Conservation (phyloP, 2,113 vertebrate species). For the Sialia sialis region DNA sequence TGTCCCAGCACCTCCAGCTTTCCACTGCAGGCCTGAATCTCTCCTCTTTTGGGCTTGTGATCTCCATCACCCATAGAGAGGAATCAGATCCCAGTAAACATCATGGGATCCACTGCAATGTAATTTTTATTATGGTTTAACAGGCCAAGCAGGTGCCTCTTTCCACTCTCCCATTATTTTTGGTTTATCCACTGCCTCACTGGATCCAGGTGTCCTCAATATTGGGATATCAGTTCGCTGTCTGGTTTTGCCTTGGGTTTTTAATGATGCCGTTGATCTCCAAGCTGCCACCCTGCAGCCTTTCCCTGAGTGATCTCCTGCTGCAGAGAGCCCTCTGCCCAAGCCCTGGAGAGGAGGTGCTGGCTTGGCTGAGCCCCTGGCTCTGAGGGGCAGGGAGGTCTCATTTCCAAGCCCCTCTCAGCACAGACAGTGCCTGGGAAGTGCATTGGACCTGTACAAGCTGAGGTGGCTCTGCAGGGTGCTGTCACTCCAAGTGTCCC, state of each 20-base stretch:
- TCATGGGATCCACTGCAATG: background rate
- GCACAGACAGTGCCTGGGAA: background rate
- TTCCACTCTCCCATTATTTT: background rate
- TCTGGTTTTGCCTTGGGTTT: background rate
- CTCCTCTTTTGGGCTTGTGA: background rate
- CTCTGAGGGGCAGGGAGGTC: background rate
- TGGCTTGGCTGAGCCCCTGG: background rate
- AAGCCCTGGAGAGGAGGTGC: background rate
- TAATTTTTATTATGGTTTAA: background rate
- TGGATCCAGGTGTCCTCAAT: background rate
- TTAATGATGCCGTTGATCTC: background rate
- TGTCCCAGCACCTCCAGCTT: background rate
- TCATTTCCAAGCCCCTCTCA: conserved; percentile 7
- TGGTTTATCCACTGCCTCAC: background rate
- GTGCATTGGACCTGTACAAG: background rate
- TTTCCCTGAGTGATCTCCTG: background rate
- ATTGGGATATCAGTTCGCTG: background rate
- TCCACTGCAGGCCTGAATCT: background rate
- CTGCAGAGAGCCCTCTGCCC: background rate
- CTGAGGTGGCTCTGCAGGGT: background rate
- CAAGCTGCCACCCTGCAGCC: background rate
- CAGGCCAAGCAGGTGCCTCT: background rate
- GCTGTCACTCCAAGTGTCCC: background rate
- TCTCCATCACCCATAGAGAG: background rate
- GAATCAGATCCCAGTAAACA: background rate